These are phyloP conservation scores for Eolophus roseicapilla DNA, from an alignment of 2,113 vertebrate genomes.

Conservation along the genomic window DNA sequence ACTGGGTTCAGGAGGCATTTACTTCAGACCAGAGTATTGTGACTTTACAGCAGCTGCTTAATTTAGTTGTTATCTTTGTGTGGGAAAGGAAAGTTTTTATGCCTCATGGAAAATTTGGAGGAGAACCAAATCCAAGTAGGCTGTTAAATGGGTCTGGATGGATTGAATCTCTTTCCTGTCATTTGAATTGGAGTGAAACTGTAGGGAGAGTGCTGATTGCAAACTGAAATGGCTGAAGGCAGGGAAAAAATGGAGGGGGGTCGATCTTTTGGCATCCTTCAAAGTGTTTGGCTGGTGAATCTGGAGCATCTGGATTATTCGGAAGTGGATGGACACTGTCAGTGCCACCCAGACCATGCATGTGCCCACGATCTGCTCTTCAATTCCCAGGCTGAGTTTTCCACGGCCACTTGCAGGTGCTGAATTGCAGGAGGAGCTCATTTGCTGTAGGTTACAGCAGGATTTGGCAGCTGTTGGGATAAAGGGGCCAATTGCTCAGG, in stretches of 20 bases:
- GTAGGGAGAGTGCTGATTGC: background rate
- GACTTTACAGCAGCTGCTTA: background rate
- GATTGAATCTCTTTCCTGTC: background rate
- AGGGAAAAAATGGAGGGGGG: background rate
- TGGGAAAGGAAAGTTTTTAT: conserved; percentile 22
- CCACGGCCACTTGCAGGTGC: background rate
- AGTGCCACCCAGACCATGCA: accelerated
- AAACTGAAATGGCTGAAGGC: background rate
- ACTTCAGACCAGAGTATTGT: background rate
- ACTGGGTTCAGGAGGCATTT: background rate
- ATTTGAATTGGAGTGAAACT: background rate
- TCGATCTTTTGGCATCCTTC: background rate
- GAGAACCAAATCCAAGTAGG: background rate
- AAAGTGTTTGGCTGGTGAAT: background rate
- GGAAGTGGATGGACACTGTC: background rate
- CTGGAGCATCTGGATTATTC: background rate
- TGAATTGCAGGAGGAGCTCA: background rate
- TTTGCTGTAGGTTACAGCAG: background rate
- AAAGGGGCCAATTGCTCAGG: background rate
- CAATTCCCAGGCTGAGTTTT: background rate
- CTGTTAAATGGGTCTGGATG: background rate
- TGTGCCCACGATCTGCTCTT: background rate
- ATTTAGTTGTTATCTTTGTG: background rate
- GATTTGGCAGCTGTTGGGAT: background rate
- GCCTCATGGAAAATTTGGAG: background rate